Percentiles rank a stretch among this genome's conserved stretches.
These are phyloP conservation scores for Cylas formicarius DNA, from an alignment of 1,140 invertebrate species.

Conservation along the genomic window DNA sequence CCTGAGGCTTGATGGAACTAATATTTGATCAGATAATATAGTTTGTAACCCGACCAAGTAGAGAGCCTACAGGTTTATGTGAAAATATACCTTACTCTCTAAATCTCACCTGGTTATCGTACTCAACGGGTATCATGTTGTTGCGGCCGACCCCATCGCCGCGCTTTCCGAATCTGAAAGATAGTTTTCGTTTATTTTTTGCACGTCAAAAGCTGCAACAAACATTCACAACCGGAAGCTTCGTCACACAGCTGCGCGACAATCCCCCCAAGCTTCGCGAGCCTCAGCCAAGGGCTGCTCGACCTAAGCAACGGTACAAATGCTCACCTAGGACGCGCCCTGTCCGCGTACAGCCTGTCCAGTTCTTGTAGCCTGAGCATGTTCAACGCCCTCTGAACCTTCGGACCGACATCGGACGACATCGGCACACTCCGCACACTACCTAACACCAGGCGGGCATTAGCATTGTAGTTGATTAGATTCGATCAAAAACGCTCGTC, in stretches of 20 bases:
- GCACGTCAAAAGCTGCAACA: no score
- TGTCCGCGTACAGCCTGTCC: slow-evolving; percentile 37
- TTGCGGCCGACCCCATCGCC: slow-evolving; percentile 4
- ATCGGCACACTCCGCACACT: slow-evolving; percentile 37
- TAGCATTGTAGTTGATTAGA: slow-evolving; percentile 21
- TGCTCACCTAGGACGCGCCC: slow-evolving; percentile 39
- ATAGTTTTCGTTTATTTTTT: no score
- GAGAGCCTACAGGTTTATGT: no score
- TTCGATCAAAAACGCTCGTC: no score
- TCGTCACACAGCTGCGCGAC: no score
- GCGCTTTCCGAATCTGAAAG: slow-evolving; percentile 16
- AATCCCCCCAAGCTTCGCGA: no score
- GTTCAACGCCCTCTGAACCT: slow-evolving; percentile 39
- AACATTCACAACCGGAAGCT: no score
- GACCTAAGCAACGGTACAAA: no score
- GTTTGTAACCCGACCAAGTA: no score
- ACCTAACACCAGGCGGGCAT: slow-evolving; percentile 38
- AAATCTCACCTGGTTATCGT: slow-evolving; percentile 12
- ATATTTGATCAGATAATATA: no score
- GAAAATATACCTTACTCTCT: slow-evolving; percentile 1
- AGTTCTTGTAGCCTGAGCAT: slow-evolving; percentile 38
- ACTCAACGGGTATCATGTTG: slow-evolving; percentile 8
- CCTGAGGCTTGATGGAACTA: no score
- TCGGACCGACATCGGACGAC: slow-evolving; percentile 32
- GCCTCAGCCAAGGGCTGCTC: no score